phyloP scores from a whole-genome alignment of 2,888 invertebrate species.

The Chrysolina oricalcia region DNA sequence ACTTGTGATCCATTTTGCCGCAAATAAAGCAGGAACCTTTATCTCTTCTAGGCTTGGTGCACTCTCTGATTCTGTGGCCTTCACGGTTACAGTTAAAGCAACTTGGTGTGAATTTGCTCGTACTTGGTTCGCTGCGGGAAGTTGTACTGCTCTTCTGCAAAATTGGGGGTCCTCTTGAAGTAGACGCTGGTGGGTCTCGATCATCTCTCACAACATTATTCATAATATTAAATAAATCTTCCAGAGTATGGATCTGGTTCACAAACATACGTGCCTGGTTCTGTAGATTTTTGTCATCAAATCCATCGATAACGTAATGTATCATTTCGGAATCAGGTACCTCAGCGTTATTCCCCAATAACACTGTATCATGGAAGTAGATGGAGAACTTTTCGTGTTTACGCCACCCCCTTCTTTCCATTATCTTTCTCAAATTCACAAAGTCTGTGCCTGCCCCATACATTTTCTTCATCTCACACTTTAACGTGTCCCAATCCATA shows the following conservation, averaged over 20 bases:
- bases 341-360: conserved; percentile 36
- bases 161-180: not conserved
- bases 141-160: not conserved
- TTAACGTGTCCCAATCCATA: conserved; percentile 41
- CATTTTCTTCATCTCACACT: conserved; percentile 32
- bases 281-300: conserved; percentile 40
- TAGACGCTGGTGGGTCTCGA: no score
- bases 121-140: not conserved
- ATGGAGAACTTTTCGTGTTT: conserved; percentile 39
- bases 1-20: conserved; percentile 64
- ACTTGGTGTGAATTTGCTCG: not conserved
- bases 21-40: conserved; percentile 44
- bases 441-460: conserved; percentile 15
- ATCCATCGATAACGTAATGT: conserved; percentile 45
- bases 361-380: conserved; percentile 45
- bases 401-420: conserved; percentile 40
- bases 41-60: conserved; percentile 37
- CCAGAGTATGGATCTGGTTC: not conserved
- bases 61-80: conserved; percentile 33
- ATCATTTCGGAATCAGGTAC: conserved; percentile 40
- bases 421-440: conserved; percentile 18
- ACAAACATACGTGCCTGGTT: conserved; percentile 35
- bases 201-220: conserved; percentile 23
- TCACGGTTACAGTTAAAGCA: conserved; percentile 34
- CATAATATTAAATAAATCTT: conserved; percentile 27